Base-by-base conservation (phyloP, 2,113 vertebrate genomes). In the Gambusia holbrooki region DNA sequence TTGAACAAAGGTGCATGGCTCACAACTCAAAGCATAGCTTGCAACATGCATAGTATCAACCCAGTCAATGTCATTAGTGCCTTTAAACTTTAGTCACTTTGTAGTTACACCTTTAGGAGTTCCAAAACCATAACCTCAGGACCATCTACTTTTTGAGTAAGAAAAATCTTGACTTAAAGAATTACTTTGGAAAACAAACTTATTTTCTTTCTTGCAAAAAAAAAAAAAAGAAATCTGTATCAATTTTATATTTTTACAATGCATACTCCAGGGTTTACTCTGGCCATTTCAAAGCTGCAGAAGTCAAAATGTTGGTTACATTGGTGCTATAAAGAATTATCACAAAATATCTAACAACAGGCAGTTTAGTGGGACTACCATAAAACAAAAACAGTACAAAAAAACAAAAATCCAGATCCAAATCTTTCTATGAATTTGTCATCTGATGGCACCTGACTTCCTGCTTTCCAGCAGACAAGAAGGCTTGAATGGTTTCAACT, bases 181-280 rank as follows among this genome's bases (percentile, higher is more conserved):
- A 63, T 63, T 30, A 28, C 62, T 63, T 79, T 68, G 30, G 77
- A 61, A 78, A 71, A 40, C 27, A 13, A 28, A 37, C n/a, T 28
- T 70, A 42, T 51, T 32, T 80, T 63, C 70, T 75, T 61, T 62
- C 14, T 48, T 27, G 27, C 28, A 7, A 40, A 48, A 17, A 33
- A 37, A 11, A 37, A 37, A 33, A 37, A 37, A 11, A 37, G 65
- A 68, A 40, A 75, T 40, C 19, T 7, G 63, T 60, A 71, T 4
- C 70, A 48, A 67, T 25, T 22, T 77, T 48, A 61, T 69, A 19
- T n/a, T 61, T 78, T 62, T 75, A 62, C 15, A 48, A 32, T 74
- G 37, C 30, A 77, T 22, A 66, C 32, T 30, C 61, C 28, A 54
- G 33, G 0, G 71, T 29, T 60, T 65, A 45, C 1, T 9, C 15